These are phyloP conservation scores for Chymomyza caudatula DNA, from an alignment of 2,888 invertebrate species.

Conservation along the genomic window DNA sequence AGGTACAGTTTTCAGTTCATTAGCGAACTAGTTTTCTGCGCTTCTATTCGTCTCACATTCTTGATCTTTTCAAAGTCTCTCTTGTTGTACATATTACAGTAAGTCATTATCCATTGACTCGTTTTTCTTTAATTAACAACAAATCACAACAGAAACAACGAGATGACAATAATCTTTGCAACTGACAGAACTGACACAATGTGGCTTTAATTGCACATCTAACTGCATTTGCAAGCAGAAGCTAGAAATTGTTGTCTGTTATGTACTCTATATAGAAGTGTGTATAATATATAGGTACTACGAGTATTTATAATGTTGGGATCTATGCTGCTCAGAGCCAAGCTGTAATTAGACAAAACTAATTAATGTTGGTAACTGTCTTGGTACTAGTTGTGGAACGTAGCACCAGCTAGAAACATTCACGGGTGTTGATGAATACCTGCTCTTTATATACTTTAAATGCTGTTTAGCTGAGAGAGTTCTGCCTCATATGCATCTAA, in stretches of 20 bases:
- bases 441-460: too few relatives aligned
- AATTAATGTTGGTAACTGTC: constrained; percentile 53
- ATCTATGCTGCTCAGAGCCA: background rate
- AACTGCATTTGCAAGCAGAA: background rate
- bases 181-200: background rate
- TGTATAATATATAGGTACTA: background rate
- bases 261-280: background rate
- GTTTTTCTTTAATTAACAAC: background rate
- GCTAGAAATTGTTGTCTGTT: background rate
- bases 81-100: background rate
- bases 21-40: background rate
- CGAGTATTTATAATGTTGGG: background rate
- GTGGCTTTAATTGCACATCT: background rate
- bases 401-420: background rate
- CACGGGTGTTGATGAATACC: background rate
- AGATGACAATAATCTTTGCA: background rate
- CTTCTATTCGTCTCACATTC: background rate
- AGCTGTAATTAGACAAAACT: constrained; percentile 55
- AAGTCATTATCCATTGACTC: background rate
- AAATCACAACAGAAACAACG: background rate
- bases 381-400: background rate
- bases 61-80: background rate
- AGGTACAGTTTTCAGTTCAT: background rate
- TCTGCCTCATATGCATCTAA: constrained; percentile 16
- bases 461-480: background rate